Base-by-base conservation (phyloP, 2,888 invertebrate species). In the Sycophila texana region DNA sequence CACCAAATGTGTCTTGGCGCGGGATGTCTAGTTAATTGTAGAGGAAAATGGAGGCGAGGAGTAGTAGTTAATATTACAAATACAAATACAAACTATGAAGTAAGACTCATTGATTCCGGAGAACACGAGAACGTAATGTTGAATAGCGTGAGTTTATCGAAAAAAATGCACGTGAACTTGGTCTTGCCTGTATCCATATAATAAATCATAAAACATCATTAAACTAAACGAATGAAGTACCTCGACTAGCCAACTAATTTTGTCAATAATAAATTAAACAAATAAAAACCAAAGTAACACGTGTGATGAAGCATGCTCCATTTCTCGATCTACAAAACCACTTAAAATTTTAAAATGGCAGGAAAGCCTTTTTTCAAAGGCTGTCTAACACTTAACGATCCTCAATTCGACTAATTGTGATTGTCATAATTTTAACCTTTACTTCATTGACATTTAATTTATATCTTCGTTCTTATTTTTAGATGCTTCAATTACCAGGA, bases 401-500 rank as follows among this genome's bases (percentile, higher is more conserved):
- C 66, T 57, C 61, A 61, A 73, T 78, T 72, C 18, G 68, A 47
- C 49, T 47, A 51, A 13, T 61, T 61, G 22, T 47, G 63, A 58
- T 51, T 55, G 13, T 66, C 53, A 67, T 53, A 18, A 55, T 47
- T 26, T 49, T 4, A 39, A 20, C 39, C 16, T 14, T n/a, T 47
- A 39, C 18, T 39, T 65, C 4, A 61, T 22, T 53, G 16, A 16
- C 12, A 13, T 49, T n/a, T 58, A 1, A 16, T 65, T 72, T 65
- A 20, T 66, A 74, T 51, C 2, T 67, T 13, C 26, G 47, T 67
- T 47, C 13, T 47, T 61, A 53, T 65, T 4, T 58, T 18, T 87
- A 93, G 93, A 88, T 93, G 72, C 91, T 92, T 89, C 91, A 92
- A 61, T 87, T 93, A 53, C 93, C 93, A 0, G 91, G 91, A 18